Evolutionary conservation across 2,888 invertebrate genomes (phyloP).

Genomic region (Tricholauxania praeusta): DNA sequence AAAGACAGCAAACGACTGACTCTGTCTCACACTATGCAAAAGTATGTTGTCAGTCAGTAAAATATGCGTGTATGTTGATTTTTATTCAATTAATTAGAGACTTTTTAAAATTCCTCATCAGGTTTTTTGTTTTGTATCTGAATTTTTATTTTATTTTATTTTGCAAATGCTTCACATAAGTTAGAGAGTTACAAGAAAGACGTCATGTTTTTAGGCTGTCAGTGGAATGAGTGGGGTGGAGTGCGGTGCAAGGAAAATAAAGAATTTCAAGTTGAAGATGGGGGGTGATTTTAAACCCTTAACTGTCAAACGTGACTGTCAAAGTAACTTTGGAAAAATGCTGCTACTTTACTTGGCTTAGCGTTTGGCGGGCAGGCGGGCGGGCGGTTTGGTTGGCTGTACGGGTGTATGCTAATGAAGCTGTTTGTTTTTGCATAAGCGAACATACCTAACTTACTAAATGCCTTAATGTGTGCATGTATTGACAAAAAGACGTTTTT

Average conservation of each 20-base stretch:
- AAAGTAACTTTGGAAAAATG: slow-evolving; percentile 37
- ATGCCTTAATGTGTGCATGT: slow-evolving; percentile 6
- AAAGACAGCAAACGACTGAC: no score
- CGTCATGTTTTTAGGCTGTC: slow-evolving; percentile 5
- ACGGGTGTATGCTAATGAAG: slow-evolving; percentile 43
- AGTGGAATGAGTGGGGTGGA: not conserved
- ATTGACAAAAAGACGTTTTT: slow-evolving; percentile 36
- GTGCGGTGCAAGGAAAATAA: not conserved
- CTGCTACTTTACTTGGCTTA: slow-evolving; percentile 14
- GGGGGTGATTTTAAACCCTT: slow-evolving; percentile 28
- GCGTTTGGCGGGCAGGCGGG: not conserved
- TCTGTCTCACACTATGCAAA: no score
- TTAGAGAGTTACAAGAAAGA: not conserved
- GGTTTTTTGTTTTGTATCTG: slow-evolving; percentile 27
- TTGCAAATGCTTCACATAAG: not conserved
- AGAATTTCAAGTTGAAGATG: not conserved
- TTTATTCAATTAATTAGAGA: slow-evolving; percentile 50
- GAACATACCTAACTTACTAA: not conserved
- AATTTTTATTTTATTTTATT: slow-evolving; percentile 7
- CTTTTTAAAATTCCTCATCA: slow-evolving; percentile 47
- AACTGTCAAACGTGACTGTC: slow-evolving; percentile 45
- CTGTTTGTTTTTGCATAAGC: not conserved
- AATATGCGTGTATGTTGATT: slow-evolving; percentile 37
- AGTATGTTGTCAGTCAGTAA: no score
- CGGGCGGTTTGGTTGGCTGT: not conserved